Percentiles rank a stretch among this genome's conserved stretches.
Conservation (phyloP, 2,888 invertebrate genomes). For the Troides oblongomaculatus region DNA sequence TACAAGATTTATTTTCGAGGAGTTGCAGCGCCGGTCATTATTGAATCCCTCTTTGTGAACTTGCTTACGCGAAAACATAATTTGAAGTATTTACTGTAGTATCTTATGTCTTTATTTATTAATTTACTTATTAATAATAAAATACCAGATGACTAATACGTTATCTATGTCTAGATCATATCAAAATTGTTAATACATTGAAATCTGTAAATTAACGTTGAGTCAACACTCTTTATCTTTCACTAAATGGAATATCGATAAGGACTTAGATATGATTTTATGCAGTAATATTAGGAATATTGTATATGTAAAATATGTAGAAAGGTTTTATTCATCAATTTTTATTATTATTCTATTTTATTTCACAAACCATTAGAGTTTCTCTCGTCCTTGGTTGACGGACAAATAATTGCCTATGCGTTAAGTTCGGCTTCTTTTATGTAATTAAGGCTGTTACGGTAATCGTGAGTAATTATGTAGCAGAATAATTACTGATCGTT, state of each 20-base stretch:
- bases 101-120: no score
- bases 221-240: neutral
- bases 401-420: no score
- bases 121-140: no score
- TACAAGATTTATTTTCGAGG: no score
- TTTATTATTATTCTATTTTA: neutral
- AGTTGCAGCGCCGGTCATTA: no score
- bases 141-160: neutral
- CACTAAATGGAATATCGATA: neutral
- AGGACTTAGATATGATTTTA: neutral
- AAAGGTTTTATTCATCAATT: neutral
- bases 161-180: neutral
- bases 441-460: neutral
- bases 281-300: neutral
- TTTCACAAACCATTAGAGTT: neutral
- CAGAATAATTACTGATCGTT: neutral
- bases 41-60: no score
- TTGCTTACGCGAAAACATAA: no score
- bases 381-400: no score
- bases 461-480: neutral
- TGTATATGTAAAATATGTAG: neutral
- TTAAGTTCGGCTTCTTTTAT: neutral
- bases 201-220: conserved; percentile 4
- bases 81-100: no score
- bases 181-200: conserved; percentile 4